Evolutionary conservation across 2,113 vertebrate species (phyloP).

Genomic region (Cyanistes caeruleus): DNA sequence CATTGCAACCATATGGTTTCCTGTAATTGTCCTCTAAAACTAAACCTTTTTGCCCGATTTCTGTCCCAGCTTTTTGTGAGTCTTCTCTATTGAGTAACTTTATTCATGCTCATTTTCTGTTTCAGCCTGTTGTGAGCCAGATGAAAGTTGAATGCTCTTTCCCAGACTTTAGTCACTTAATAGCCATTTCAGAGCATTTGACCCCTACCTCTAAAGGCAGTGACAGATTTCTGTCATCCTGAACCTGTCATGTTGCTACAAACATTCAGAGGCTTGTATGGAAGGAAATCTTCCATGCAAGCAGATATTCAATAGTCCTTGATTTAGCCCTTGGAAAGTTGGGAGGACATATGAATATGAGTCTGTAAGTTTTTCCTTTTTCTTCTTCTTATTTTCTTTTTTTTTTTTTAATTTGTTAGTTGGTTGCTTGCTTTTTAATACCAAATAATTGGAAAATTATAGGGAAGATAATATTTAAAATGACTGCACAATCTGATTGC

Average conservation of each 20-base stretch:
- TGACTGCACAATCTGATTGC: neutral
- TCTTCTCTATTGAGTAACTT: neutral
- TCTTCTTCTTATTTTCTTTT: too few relatives aligned
- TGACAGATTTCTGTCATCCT: neutral
- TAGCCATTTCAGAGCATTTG: neutral
- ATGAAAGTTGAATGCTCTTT: neutral
- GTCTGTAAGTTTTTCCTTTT: neutral
- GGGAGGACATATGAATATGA: neutral
- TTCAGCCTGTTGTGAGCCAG: neutral
- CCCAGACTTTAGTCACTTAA: neutral
- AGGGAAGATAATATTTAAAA: neutral
- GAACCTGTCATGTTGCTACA: neutral
- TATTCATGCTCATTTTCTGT: neutral
- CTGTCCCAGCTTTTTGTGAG: neutral
- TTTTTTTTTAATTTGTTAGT: neutral
- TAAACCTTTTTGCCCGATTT: neutral
- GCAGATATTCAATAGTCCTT: neutral
- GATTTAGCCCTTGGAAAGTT: neutral
- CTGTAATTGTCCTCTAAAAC: neutral
- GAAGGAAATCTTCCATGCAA: neutral
- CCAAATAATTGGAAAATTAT: neutral
- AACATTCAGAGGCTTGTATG: neutral
- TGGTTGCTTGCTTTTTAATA: neutral
- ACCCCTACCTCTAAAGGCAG: neutral
- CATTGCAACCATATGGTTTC: neutral